Evolutionary conservation across 2,113 vertebrate genomes (phyloP).

Genomic region (Chroicocephalus ridibundus): DNA sequence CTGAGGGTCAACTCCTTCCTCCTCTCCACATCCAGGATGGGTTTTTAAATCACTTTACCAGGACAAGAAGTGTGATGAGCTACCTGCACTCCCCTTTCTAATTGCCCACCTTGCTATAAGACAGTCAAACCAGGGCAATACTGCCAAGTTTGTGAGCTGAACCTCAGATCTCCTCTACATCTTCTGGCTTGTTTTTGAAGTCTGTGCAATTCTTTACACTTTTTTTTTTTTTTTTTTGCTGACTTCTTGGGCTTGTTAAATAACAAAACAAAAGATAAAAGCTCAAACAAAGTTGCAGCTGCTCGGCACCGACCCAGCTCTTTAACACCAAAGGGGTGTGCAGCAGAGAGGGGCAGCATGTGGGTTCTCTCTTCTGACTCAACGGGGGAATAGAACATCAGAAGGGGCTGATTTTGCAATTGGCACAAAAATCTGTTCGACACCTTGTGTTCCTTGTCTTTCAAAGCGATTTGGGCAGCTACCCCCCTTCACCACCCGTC

Average conservation of each 20-base stretch:
- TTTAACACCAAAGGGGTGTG: not conserved
- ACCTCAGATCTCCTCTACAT: not conserved
- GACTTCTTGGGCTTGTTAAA: not conserved
- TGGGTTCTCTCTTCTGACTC: not conserved
- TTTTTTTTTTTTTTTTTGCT: not conserved
- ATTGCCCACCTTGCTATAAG: not conserved
- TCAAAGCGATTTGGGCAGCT: not conserved
- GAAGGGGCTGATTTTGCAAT: not conserved
- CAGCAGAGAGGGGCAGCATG: not conserved
- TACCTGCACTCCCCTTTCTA: not conserved
- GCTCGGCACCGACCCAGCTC: not conserved
- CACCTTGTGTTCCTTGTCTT: not conserved
- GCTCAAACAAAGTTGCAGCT: slow-evolving; percentile 1
- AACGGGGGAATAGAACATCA: not conserved
- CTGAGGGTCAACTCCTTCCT: not conserved
- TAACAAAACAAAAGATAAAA: slow-evolving; percentile 27
- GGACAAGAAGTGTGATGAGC: not conserved
- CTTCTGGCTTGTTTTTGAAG: not conserved
- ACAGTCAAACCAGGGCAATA: not conserved
- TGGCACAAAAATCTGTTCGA: not conserved
- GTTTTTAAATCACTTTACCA: not conserved
- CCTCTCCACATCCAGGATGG: not conserved
- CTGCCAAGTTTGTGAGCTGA: not conserved
- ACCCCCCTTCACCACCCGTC: not conserved
- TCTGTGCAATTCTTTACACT: not conserved